Conservation (phyloP, 2,888 invertebrate genomes). For the Saturnia pavonia region DNA sequence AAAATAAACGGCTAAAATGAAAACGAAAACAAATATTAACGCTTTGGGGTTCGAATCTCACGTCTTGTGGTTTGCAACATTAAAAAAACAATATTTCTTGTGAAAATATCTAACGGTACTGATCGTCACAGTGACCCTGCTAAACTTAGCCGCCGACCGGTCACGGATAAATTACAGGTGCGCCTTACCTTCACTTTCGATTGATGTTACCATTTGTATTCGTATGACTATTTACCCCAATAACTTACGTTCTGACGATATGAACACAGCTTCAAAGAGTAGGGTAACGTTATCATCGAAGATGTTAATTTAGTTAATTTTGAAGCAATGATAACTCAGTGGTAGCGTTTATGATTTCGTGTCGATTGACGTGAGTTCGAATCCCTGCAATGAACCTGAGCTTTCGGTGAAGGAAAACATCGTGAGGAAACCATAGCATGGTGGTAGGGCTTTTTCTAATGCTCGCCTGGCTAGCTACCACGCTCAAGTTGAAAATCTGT, state of each 20-base stretch:
- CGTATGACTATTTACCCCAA: constrained; percentile 41
- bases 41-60: constrained; percentile 3
- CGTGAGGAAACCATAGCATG: too few species aligned
- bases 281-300: neutral
- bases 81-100: constrained; percentile 28
- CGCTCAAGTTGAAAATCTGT: too few species aligned
- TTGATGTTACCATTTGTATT: constrained; percentile 58
- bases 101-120: constrained; percentile 61
- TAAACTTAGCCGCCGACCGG: constrained; percentile 61
- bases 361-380: too few species aligned
- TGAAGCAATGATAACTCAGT: too few species aligned
- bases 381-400: too few species aligned
- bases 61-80: constrained; percentile 3
- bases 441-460: too few species aligned
- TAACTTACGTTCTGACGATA: constrained; percentile 10
- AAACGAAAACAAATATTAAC: constrained; percentile 8
- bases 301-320: too few species aligned
- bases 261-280: neutral
- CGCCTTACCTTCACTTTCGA: constrained; percentile 73
- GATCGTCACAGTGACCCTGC: constrained; percentile 67
- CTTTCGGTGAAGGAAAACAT: too few species aligned
- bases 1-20: constrained; percentile 4
- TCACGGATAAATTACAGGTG: constrained; percentile 68
- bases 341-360: too few species aligned
- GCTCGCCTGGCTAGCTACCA: too few species aligned